Percentiles rank a stretch among this genome's conserved stretches.
Conservation (phyloP, 2,888 invertebrate species). For the Platerodrilus igneus region DNA sequence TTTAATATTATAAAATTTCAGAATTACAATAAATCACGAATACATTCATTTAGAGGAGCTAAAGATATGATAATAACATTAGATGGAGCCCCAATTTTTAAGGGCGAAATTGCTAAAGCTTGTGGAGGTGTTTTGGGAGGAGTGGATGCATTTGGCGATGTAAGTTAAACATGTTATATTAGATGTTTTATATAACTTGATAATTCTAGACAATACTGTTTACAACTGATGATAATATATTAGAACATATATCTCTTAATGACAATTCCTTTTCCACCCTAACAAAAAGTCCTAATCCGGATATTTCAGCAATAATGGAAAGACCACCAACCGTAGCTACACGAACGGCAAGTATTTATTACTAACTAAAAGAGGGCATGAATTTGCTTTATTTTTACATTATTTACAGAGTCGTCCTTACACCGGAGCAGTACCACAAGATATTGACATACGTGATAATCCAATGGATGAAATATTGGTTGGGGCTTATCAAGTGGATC, state of each 20-base stretch:
- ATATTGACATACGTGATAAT: not conserved
- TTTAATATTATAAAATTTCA: constrained; percentile 48
- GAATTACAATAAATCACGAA: constrained; percentile 87
- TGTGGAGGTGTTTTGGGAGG: constrained; percentile 68
- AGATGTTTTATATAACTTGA: not conserved
- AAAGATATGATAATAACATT: constrained; percentile 65
- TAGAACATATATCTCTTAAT: constrained; percentile 57
- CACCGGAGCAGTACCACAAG: constrained; percentile 21
- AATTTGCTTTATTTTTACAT: not conserved
- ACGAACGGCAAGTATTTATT: constrained; percentile 11
- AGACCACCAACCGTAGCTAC: constrained; percentile 53
- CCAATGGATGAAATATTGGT: constrained; percentile 35
- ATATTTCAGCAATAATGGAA: constrained; percentile 43
- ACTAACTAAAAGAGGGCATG: not conserved
- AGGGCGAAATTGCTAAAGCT: constrained; percentile 76
- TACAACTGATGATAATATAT: constrained; percentile 69
- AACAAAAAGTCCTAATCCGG: constrained; percentile 35
- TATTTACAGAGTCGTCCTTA: constrained; percentile 21
- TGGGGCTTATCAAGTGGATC: constrained; percentile 46
- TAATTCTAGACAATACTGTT: constrained; percentile 73
- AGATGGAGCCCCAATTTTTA: constrained; percentile 66
- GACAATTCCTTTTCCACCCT: constrained; percentile 49
- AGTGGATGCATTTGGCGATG: constrained; percentile 67
- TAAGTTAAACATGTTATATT: constrained; percentile 43
- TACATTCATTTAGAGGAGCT: constrained; percentile 75